Base-by-base conservation (phyloP, 2,113 vertebrate species). In the human (Homo sapiens) region DNA sequence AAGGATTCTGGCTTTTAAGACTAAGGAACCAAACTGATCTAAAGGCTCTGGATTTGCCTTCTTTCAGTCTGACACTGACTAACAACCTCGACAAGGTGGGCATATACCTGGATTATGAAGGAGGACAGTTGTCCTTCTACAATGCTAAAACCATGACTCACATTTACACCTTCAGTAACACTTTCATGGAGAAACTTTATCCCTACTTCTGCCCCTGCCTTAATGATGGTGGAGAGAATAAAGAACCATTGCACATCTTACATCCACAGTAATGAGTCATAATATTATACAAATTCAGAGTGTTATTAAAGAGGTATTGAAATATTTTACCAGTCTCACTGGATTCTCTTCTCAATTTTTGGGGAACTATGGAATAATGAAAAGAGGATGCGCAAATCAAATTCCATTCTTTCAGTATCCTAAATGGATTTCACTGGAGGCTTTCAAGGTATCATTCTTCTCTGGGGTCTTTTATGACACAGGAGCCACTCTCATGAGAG, bases 171-270 rank as follows among this genome's bases (percentile, higher is more conserved):
- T 99, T 99, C 95, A 96, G 17, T 17, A 94, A 84, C 82, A 94
- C 57, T 5, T 98, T 98, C 92, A 85, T 2, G 1, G 98, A 98
- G 86, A 98, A 98, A 89, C 61, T 98, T 40, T 98, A 97, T 90
- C 98, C 98, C 1, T 99, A 98, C 86, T 98, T 99, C 81, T 98
- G 98, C 48, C 98, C 98, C 14, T 98, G 98, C 92, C 96, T 98
- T 91, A 98, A 98, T n/a, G 98, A 98, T 5, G 92, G 97, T 7
- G 98, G 98, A 76, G 96, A 97, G 89, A 98, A 98, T 90, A 97
- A 97, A 59, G 97, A 98, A 32, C 98, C 98, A 55, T 25, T 98
- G 83, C 94, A 88, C 43, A 97, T 98, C 48, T 22, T 98, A 76
- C 98, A 97, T 7, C 97, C 98, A 89, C 92, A 95, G 95, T 97